Base-by-base conservation (phyloP, 1,140 invertebrate genomes). In the Musca domestica region DNA sequence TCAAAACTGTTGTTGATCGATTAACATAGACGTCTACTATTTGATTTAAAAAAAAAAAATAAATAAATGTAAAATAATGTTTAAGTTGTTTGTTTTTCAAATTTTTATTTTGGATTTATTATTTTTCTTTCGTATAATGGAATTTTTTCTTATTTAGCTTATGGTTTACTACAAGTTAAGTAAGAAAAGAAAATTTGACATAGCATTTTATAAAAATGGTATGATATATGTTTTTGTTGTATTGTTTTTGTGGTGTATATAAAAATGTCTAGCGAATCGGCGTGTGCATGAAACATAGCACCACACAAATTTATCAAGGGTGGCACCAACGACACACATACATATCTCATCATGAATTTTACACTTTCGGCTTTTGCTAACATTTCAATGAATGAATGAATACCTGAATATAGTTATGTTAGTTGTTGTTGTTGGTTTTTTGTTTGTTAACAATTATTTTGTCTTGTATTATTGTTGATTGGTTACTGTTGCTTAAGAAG, bases 41-140 rank as follows among this genome's bases (percentile, higher is more conserved):
- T n/a, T n/a, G n/a, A 30, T 30, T 52, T 19, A 65, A 65, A 48
- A 65, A 65, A 27, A 48, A 51, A 52, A 52, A 48, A 27, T 30
- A 58, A n/a, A n/a, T n/a, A n/a, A n/a, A n/a, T n/a, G n/a, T n/a
- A n/a, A n/a, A n/a, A n/a, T n/a, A n/a, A n/a, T n/a, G n/a, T 67
- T 47, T 67, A 19, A n/a, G n/a, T n/a, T n/a, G n/a, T 67, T 41
- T 67, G n/a, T 63, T 67, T 61, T 46, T 67, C 41, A 47, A 41
- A 20, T 51, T 52, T 67, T 56, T 56, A 30, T 30, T 30, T 30
- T 30, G 27, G 27, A 30, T 30, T 30, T 30, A n/a, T n/a, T n/a
- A n/a, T n/a, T n/a, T n/a, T 9, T 54, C 23, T 54, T 23, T 22
- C 23, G 51, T 54, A 27, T 58, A 27, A 58, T 58, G 23, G 54